Percentiles rank a stretch among this genome's conserved stretches.
Evolutionary conservation across 2,888 invertebrate genomes (phyloP).

Genomic region (Catotricha subobsoleta): DNA sequence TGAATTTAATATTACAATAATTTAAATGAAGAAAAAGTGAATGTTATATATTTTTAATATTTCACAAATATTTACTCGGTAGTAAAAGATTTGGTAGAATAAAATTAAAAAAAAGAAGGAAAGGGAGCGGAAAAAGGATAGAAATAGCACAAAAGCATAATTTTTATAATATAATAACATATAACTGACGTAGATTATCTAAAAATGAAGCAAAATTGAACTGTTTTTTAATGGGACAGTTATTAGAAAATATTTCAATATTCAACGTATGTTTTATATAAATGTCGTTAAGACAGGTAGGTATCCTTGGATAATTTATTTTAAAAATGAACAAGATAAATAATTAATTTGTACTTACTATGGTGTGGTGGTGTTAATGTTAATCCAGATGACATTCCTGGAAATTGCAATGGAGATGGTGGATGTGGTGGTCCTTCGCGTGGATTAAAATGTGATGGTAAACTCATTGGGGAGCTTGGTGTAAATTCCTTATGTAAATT

Average conservation of each 20-base stretch:
- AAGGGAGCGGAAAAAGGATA: too few relatives aligned
- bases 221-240: background rate
- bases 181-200: background rate
- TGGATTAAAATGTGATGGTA: constrained; percentile 27
- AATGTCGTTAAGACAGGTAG: background rate
- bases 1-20: too few relatives aligned
- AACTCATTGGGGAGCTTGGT: constrained; percentile 28
- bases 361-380: constrained; percentile 73
- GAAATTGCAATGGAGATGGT: constrained; percentile 47
- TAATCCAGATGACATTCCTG: constrained; percentile 55
- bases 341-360: constrained; percentile 38
- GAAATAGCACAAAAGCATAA: too few relatives aligned
- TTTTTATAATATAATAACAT: too few relatives aligned
- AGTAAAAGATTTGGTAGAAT: too few relatives aligned
- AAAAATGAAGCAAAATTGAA: background rate
- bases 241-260: background rate
- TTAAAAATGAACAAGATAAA: background rate
- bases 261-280: background rate
- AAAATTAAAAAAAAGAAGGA: too few relatives aligned
- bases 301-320: background rate
- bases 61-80: too few relatives aligned
- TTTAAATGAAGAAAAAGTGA: too few relatives aligned
- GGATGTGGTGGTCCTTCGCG: constrained; percentile 33
- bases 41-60: too few relatives aligned
- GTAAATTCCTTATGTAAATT: constrained; percentile 21